Base-by-base conservation (phyloP, 1,140 invertebrate genomes). In the Caenorhabditis tropicalis region DNA sequence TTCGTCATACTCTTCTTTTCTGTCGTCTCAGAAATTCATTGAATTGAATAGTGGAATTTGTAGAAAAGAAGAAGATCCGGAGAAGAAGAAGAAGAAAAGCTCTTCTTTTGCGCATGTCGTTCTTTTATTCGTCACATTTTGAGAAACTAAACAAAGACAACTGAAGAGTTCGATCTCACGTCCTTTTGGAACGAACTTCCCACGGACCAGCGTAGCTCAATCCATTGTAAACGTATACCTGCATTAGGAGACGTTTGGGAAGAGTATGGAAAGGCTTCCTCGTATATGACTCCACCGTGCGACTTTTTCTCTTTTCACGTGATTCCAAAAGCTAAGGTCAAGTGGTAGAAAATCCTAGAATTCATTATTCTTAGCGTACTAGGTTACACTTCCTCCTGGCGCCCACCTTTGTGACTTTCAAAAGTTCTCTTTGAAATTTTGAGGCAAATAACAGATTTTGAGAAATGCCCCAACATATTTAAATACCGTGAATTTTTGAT, bases 71-170 rank as follows among this genome's bases (percentile, higher is more conserved):
- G 31, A 65, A 24, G n/a, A 31, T 12, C 24, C 27, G 19, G 65
- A 46, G 15, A n/a, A 74, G 65, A 36, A 43, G 19, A 31, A n/a
- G 24, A 10, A 74, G 65, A 12, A 19, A 74, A 1, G 65, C 65
- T 74, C 65, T 43, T 65, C 58, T 65, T 36, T 16, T 74, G 65
- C 65, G 65, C 65, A 74, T 21, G 21, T 74, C 33, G 65, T 74
- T 74, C 65, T 74, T 74, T 74, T 74, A 74, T 74, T 74, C 65
- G 65, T 74, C 65, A 74, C 36, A 74, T 74, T 74, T 74, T 74
- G 65, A 74, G 65, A 74, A 19, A 21, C 36, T 12, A 43, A 39
- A 74, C 36, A 46, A 74, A 46, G n/a, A 9, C 24, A 74, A n/a
- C 33, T 6, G 33, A 24, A n/a, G 29, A 12, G 29, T 74, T 43